Evolutionary conservation across 1,140 invertebrate genomes (phyloP), one percentile per base, ranked within the genome.

Genomic region (Hyposmocoma kahamanoa): DNA sequence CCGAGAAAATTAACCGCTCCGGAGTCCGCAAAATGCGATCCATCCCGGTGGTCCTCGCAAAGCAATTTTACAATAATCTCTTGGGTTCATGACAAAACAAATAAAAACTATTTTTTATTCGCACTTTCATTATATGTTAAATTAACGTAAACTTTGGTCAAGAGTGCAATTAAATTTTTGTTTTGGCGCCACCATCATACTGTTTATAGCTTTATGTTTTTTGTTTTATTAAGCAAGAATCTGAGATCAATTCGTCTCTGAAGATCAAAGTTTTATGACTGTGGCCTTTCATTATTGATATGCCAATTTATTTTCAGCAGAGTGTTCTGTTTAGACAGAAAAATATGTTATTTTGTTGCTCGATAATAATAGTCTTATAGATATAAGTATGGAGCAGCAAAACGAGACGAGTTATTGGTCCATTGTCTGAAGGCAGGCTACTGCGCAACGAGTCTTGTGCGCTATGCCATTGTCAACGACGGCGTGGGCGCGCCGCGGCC

Each of bases 341-440:
- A 41, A 41, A 41, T 41, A 41, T 21, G 56, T 56, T 28, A 49
- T 44, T 42, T 43, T 41, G 45, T 53, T 55, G 53, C 48, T 61
- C 41, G 20, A 55, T 50, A 55, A 58, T 58, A 55, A 46, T 51
- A 22, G 53, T 59, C 42, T 34, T 51, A 20, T 15, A 3, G 19
- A 9, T 41, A 20, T 41, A 41, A 20, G 38, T 41, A 41, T 41
- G 19, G 38, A 41, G 38, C 15, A 11, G 20, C 22, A 41, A n/a
- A 22, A 9, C 38, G 20, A 36, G 32, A 47, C 41, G 47, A 39
- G 50, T 57, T 61, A 60, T 50, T 66, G 42, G 50, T 66, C 65
- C 61, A 79, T 75, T 77, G 67, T 76, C 60, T 60, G 54, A 38
- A 59, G 50, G 56, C 53, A 56, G 38, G 64, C 67, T 66, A 76